phyloP scores from a whole-genome alignment of 2,797 vertebrate species.

The Galago senegalensis region DNA sequence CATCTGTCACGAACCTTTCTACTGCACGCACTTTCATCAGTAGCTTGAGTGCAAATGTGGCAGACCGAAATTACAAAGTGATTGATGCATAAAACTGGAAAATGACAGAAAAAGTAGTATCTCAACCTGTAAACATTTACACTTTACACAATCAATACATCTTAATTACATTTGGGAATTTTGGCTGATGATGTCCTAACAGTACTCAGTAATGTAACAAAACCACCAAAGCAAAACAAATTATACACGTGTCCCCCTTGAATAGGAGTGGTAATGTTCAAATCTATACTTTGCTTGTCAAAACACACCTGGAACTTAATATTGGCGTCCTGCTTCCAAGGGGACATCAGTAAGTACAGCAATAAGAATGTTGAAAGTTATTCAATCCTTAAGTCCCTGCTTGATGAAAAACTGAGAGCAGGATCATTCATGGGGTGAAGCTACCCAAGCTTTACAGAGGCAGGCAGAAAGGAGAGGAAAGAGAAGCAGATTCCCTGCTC shows the following conservation, averaged over 20 bases:
- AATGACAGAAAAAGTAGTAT: neutral
- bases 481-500: neutral
- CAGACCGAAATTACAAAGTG: neutral
- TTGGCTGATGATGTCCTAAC: neutral
- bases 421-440: neutral
- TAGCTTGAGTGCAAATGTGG: neutral
- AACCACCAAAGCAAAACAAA: neutral
- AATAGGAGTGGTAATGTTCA: neutral
- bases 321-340: neutral
- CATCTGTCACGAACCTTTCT: neutral
- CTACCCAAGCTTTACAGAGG: neutral
- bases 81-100: neutral
- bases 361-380: neutral
- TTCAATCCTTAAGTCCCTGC: neutral
- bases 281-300: neutral
- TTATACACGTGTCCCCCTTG: neutral
- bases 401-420: slow-evolving; percentile 10
- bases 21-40: neutral
- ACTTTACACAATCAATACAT: neutral
- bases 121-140: neutral
- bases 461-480: neutral
- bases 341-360: neutral
- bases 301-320: neutral
- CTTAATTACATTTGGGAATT: neutral
- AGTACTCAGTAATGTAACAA: neutral